Evolutionary conservation across 2,888 invertebrate genomes (phyloP), one percentile per base, ranked within the genome.

Genomic region (Acrobasis consociella): DNA sequence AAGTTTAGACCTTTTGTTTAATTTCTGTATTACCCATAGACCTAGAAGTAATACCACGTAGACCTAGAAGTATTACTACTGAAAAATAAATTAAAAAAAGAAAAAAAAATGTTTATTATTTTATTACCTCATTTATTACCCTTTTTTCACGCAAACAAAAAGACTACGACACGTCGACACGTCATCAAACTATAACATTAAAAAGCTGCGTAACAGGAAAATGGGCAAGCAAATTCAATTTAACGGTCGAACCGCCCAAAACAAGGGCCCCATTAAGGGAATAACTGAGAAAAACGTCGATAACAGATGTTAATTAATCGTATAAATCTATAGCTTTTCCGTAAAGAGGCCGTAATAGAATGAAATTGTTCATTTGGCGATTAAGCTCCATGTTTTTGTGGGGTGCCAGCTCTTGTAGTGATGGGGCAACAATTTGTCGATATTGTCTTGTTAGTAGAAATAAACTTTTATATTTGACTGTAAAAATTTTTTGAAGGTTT

Each of bases 271-370:
- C 81, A 87, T 86, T 86, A 87, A 80, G 80, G 77, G 77, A 79
- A 78, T 77, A 77, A 80, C 73, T 77, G 78, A 79, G 85, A 86
- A 86, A 86, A 86, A 86, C 85, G 85, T 80, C 87, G 83, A 85
- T 83, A 87, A 86, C 86, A 87, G 87, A 83, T 86, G 87, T 87
- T 89, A 87, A 88, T 89, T 89, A 87, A 87, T 85, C 80, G 83
- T 84, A 82, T 87, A 85, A 87, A 86, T 87, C 85, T 80, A 83
- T 80, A 71, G 72, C 68, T 72, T 22, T 65, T 65, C 65, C 65
- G 69, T 70, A 67, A 71, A 71, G 62, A 72, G 72, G 64, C 63
- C 68, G 65, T 77, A 75, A 77, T 75, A 69, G 74, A 76, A 73
- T 75, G 71, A 74, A 76, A 76, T 76, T 69, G 74, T 71, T 74